These are phyloP conservation scores for Meloidogyne chitwoodi DNA, from an alignment of 1,140 invertebrate species.

Conservation along the genomic window DNA sequence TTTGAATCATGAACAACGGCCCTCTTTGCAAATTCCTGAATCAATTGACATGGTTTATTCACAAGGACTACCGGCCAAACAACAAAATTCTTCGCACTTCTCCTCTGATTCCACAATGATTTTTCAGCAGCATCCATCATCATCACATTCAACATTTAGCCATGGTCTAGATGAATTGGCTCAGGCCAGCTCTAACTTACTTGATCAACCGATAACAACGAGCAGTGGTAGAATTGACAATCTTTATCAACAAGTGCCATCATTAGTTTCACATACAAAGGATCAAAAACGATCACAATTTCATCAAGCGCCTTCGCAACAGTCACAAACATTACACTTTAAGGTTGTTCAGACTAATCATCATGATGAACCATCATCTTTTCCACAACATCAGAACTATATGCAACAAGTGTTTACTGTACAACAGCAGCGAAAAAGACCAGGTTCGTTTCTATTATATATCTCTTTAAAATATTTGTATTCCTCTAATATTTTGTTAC, in stretches of 20 bases:
- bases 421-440: background rate
- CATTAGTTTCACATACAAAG: background rate
- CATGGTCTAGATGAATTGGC: background rate
- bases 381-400: background rate
- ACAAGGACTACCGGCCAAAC: background rate
- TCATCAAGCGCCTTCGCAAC: background rate
- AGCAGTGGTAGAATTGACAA: background rate
- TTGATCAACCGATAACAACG: background rate
- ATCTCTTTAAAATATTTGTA: too few relatives aligned
- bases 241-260: background rate
- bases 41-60: background rate
- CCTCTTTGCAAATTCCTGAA: background rate
- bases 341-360: conserved; percentile 16
- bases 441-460: background rate
- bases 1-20: background rate
- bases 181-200: conserved; percentile 12
- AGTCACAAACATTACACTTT: conserved; percentile 5
- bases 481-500: too few relatives aligned
- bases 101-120: background rate
- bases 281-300: background rate
- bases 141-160: background rate
- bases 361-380: background rate
- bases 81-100: background rate
- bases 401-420: conserved; percentile 20
- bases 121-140: background rate